A percentile compares a stretch with the other conserved stretches of the same genome.
These are phyloP conservation scores for Ametastegia equiseti DNA, from an alignment of 2,888 invertebrate genomes.

Conservation along the genomic window DNA sequence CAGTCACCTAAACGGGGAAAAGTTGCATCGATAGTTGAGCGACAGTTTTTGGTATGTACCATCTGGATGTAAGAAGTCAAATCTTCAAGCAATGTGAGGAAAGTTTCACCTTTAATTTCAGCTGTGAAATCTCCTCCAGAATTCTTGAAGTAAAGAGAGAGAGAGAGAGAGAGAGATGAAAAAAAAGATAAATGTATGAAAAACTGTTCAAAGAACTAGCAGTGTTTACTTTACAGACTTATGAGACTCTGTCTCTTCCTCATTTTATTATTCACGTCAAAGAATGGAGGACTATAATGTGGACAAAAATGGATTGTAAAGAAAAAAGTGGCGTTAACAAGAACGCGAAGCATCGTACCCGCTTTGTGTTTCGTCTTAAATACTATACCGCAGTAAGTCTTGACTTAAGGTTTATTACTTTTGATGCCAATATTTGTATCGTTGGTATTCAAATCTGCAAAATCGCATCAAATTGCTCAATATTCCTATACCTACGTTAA, in stretches of 20 bases:
- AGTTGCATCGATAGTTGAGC: too few relatives aligned
- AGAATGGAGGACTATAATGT: neutral
- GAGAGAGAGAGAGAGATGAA: too few relatives aligned
- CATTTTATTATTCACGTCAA: neutral
- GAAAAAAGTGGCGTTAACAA: constrained; percentile 12
- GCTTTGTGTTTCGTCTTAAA: constrained; percentile 1
- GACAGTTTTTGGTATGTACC: too few relatives aligned
- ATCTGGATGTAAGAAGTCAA: too few relatives aligned
- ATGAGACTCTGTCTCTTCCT: neutral
- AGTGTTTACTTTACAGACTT: constrained; percentile 4
- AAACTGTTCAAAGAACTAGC: constrained; percentile 9
- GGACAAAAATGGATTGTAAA: neutral
- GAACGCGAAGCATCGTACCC: neutral
- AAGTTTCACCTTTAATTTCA: constrained; percentile 14
- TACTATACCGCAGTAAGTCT: neutral
- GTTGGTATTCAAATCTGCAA: too few relatives aligned
- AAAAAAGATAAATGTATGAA: neutral
- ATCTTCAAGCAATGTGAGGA: too few relatives aligned
- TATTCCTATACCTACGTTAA: too few relatives aligned
- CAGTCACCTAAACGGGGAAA: too few relatives aligned
- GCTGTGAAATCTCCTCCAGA: neutral
- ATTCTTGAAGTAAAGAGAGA: neutral
- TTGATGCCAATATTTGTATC: too few relatives aligned
- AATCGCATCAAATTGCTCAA: too few relatives aligned
- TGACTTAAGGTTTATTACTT: too few relatives aligned